A percentile compares a stretch with the other conserved stretches of the same genome.
Conservation (phyloP, 23 tunicate genomes). For the Trididemnum nubilum region DNA sequence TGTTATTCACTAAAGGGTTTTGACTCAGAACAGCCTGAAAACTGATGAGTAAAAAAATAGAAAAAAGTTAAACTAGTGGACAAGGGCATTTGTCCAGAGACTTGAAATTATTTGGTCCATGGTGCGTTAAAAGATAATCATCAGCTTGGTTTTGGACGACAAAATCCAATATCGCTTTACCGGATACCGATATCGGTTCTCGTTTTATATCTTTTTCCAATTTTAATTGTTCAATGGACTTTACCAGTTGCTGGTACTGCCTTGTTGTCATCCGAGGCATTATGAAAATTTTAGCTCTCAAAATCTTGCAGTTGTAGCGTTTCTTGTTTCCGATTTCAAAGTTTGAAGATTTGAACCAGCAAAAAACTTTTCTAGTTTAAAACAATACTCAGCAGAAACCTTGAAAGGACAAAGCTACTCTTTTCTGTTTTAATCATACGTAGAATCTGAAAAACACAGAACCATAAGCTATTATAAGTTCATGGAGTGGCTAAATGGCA, state of each 20-base stretch:
- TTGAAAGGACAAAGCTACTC: too few relatives aligned
- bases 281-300: too few relatives aligned
- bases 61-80: neutral
- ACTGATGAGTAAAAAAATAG: neutral
- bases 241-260: conserved; percentile 35
- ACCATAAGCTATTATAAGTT: too few relatives aligned
- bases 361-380: too few relatives aligned
- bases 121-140: conserved; percentile 10
- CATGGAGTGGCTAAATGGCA: too few relatives aligned
- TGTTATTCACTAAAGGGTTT: too few relatives aligned
- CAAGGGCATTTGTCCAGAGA: conserved; percentile 28
- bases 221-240: conserved; percentile 32
- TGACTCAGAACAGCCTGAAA: neutral
- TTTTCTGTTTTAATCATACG: too few relatives aligned
- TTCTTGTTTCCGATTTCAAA: too few relatives aligned
- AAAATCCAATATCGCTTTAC: conserved; percentile 23
- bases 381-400: too few relatives aligned
- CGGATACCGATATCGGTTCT: conserved; percentile 40
- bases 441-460: too few relatives aligned
- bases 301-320: too few relatives aligned
- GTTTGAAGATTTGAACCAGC: too few relatives aligned
- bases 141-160: conserved; percentile 19
- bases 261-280: conserved; percentile 29
- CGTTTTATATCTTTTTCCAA: conserved; percentile 41
- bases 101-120: conserved; percentile 24